Conservation (phyloP, 2,113 vertebrate species). For the Poeciliopsis prolifica region DNA sequence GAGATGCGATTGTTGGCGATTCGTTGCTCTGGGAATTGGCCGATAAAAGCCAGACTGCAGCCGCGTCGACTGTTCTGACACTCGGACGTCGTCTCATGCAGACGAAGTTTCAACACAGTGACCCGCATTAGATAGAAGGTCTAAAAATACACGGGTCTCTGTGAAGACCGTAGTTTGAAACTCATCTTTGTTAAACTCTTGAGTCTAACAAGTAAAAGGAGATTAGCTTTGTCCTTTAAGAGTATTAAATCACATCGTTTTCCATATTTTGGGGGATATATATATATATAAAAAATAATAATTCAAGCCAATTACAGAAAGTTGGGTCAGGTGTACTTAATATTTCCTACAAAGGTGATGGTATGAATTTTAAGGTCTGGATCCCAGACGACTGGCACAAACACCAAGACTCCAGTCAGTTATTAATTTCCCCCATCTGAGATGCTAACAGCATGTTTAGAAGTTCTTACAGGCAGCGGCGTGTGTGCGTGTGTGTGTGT, state of each 20-base stretch:
- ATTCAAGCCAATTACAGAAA: too few species aligned
- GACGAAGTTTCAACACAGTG: neutral
- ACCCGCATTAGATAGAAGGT: constrained; percentile 11
- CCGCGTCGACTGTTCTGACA: neutral
- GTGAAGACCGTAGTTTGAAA: too few species aligned
- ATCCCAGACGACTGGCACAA: neutral
- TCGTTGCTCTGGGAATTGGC: constrained; percentile 6
- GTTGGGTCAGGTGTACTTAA: too few species aligned
- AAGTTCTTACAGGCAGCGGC: constrained; percentile 1
- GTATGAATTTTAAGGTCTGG: too few species aligned
- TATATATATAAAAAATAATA: too few species aligned
- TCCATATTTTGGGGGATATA: too few species aligned
- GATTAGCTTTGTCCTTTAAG: too few species aligned
- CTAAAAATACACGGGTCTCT: neutral
- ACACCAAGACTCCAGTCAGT: neutral
- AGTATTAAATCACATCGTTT: too few species aligned
- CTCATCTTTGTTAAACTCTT: too few species aligned
- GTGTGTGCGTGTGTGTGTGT: too few species aligned
- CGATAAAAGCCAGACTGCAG: constrained; percentile 13
- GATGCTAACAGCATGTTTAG: neutral
- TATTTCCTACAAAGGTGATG: too few species aligned
- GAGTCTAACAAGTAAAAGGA: too few species aligned
- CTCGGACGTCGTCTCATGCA: neutral
- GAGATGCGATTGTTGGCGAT: constrained; percentile 1
- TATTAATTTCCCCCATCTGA: neutral